Evolutionary conservation across 1,140 invertebrate genomes (phyloP), one percentile per base, ranked within the genome.

Genomic region (Hycleus phaleratus): DNA sequence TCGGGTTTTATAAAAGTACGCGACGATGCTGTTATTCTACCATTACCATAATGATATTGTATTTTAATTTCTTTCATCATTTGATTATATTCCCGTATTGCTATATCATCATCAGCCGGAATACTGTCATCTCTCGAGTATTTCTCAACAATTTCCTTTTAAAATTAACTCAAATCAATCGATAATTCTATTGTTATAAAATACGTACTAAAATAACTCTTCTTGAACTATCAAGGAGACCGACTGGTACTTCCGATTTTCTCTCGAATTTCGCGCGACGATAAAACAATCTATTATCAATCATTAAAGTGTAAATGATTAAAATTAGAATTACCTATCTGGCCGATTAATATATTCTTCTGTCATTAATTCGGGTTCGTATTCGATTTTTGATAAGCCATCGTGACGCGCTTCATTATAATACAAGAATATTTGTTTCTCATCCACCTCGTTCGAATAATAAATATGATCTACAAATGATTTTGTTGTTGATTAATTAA

Each of bases 31-130:
- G 85, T 85, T 1, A 86, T 78, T 56, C 81, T 80, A n/a, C 81
- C 82, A 49, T 80, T 77, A 0, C 77, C 79, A 58, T 88, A 88
- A 68, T 89, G 86, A 69, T 82, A 87, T 49, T 83, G 76, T 0
- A 90, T 56, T 12, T 78, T 71, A 57, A 89, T 86, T 62, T 84
- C 81, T 38, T 82, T 79, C 0, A 81, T 78, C 26, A 72, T 67
- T 2, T 86, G 76, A 46, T 78, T 73, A 63, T 86, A 88, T 46
- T 80, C 81, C 39, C 82, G 78, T n/a, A 79, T 76, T 11, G 82
- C 83, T 12, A 90, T 75, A 54, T 90, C 83, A 39, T 82, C 71
- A 3, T 73, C 71, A 1, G 82, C 77, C 0, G 76, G 76, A 12
- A 32, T 2, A 32, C 32, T 32, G 7, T 32, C 7, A 32, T 32